Evolutionary conservation across 2,113 vertebrate species (phyloP), one percentile per base, ranked within the genome.

Genomic region (Alligator sinensis): DNA sequence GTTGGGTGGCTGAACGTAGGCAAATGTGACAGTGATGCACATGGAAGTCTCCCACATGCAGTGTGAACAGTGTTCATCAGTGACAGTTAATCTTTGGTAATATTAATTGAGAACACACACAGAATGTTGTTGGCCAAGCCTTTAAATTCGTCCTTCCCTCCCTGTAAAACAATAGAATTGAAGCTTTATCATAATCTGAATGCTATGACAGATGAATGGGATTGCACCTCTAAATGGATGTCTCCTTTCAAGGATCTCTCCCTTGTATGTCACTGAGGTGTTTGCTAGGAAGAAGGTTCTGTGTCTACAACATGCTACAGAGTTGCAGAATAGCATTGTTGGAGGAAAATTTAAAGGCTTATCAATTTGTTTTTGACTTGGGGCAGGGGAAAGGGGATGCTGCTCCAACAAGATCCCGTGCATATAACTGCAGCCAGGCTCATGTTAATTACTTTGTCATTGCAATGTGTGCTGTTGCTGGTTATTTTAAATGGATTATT

Each of bases 401-500:
- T 59, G 24, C 0, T 3, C 64, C 60, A 38, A 28, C 0, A 1
- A 28, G 22, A 16, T 24, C 14, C 11, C 59, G 19, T 27, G 14
- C 19, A 11, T 0, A 0, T n/a, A 2, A 11, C 11, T 14, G 12
- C 28, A 85, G 17, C 16, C 28, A 14, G 47, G 28, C 9, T 11
- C 25, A 38, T 19, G 24, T 24, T 47, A 1, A 12, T 25, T 74
- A 10, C 57, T 7, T 2, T 19, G 68, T 30, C 17, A 3, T 0
- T 2, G 13, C 11, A 59, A 3, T 19, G 5, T 63, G 9, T 24
- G 3, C 19, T 66, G 1, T 2, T n/a, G n/a, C 19, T 76, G 58
- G 18, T 54, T 4, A 4, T 24, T n/a, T 47, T 34, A 21, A 30
- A 9, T 3, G 4, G 47, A 17, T 59, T 63, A 9, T 30, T 38